phyloP scores from a whole-genome alignment of 2,797 vertebrate species.

The Lepus townsendii region DNA sequence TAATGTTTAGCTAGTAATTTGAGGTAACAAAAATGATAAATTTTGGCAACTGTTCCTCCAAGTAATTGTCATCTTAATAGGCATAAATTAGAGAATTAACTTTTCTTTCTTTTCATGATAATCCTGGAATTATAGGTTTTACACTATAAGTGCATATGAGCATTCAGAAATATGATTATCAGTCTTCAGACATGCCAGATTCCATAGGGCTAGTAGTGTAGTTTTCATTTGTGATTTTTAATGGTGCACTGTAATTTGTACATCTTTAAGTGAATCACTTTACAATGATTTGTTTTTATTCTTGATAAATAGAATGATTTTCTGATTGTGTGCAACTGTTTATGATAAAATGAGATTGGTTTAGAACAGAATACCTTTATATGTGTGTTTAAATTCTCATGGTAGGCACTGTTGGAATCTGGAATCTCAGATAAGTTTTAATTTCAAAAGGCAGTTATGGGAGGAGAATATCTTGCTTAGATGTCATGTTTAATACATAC shows the following conservation, averaged over 20 bases:
- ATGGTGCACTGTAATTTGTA: constrained; percentile 27
- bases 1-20: constrained; percentile 38
- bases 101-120: constrained; percentile 41
- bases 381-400: constrained; percentile 34
- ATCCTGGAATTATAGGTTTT: constrained; percentile 41
- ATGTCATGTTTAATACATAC: constrained; percentile 63
- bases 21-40: constrained; percentile 56
- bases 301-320: constrained; percentile 56
- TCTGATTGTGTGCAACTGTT: not conserved
- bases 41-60: constrained; percentile 55
- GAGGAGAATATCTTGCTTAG: constrained; percentile 9
- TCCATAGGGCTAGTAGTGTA: not conserved
- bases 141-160: not conserved
- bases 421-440: constrained; percentile 45
- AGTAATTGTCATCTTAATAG: constrained; percentile 44
- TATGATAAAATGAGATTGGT: constrained; percentile 44
- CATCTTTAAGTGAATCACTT: constrained; percentile 56
- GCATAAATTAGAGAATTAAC: constrained; percentile 55
- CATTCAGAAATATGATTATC: constrained; percentile 38
- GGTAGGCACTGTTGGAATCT: constrained; percentile 30
- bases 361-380: constrained; percentile 44
- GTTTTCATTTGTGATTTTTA: constrained; percentile 33
- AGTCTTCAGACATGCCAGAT: constrained; percentile 60
- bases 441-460: constrained; percentile 21
- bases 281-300: constrained; percentile 68